Conservation (phyloP, 2,888 invertebrate species). For the Tortrix viridana region DNA sequence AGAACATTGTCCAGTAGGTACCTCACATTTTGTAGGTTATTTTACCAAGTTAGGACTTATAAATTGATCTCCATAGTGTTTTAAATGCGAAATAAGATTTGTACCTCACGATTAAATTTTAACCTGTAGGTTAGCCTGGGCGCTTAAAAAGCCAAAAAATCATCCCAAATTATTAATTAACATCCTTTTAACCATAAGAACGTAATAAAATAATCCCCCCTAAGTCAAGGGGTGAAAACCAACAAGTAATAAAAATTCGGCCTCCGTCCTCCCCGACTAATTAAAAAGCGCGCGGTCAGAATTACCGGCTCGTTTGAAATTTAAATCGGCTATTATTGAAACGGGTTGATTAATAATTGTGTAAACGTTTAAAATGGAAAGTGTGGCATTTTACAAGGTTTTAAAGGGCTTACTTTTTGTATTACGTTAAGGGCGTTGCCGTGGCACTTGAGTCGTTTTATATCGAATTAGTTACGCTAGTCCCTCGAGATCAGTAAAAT, state of each 20-base stretch:
- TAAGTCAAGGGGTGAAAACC: slow-evolving; percentile 44
- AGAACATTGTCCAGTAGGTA: no score
- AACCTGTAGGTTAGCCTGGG: no score
- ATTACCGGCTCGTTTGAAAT: slow-evolving; percentile 35
- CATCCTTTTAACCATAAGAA: slow-evolving; percentile 17
- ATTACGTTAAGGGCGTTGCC: no score
- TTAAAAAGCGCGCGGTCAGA: slow-evolving; percentile 47
- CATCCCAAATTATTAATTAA: slow-evolving; percentile 19
- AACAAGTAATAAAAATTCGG: slow-evolving; percentile 57
- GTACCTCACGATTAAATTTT: no score
- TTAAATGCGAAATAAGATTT: no score
- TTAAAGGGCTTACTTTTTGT: no score
- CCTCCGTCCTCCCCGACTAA: slow-evolving; percentile 42
- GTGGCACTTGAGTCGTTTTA: no score
- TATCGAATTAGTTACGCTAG: no score
- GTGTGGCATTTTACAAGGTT: neutral
- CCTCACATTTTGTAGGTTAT: no score
- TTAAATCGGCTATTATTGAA: slow-evolving; percentile 34
- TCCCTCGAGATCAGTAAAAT: no score
- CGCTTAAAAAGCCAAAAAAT: neutral
- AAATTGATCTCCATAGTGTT: no score
- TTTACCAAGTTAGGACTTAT: no score
- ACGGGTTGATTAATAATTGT: slow-evolving; percentile 28
- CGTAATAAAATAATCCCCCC: slow-evolving; percentile 35
- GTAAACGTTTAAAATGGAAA: slow-evolving; percentile 13